Conservation (phyloP, 2,113 vertebrate genomes). For the Turnix velox region DNA sequence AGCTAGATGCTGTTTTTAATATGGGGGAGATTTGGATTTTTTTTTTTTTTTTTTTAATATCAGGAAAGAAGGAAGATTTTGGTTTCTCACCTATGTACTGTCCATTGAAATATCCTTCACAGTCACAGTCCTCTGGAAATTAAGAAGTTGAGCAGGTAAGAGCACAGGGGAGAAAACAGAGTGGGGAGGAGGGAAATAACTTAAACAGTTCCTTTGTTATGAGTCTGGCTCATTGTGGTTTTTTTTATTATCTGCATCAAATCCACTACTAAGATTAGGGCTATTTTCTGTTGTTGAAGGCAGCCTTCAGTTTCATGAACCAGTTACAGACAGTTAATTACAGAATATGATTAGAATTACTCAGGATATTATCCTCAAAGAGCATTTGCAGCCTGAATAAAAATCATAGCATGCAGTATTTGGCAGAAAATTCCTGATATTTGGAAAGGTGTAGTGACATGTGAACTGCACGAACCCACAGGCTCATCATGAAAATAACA, state of each 20-base stretch:
- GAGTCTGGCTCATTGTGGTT: not conserved
- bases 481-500: not conserved
- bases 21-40: not conserved
- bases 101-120: constrained; percentile 83
- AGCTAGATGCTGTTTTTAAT: not conserved
- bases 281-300: not conserved
- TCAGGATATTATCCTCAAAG: not conserved
- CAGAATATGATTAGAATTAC: not conserved
- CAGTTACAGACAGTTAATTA: not conserved
- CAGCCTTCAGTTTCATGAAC: not conserved
- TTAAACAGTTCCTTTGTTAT: not conserved
- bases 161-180: not conserved
- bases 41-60: not conserved
- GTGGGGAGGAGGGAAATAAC: not conserved
- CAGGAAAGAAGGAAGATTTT: not conserved
- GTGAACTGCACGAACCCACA: not conserved
- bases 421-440: not conserved
- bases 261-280: not conserved
- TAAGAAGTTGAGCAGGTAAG: not conserved
- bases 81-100: constrained; percentile 87
- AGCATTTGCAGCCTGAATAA: not conserved
- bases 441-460: not conserved
- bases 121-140: constrained; percentile 87
- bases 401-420: not conserved
- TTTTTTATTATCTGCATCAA: too few relatives aligned